Percentiles rank a stretch among this genome's conserved stretches.
phyloP scores from a whole-genome alignment of 2,113 vertebrate species.

The Zapornia atra region DNA sequence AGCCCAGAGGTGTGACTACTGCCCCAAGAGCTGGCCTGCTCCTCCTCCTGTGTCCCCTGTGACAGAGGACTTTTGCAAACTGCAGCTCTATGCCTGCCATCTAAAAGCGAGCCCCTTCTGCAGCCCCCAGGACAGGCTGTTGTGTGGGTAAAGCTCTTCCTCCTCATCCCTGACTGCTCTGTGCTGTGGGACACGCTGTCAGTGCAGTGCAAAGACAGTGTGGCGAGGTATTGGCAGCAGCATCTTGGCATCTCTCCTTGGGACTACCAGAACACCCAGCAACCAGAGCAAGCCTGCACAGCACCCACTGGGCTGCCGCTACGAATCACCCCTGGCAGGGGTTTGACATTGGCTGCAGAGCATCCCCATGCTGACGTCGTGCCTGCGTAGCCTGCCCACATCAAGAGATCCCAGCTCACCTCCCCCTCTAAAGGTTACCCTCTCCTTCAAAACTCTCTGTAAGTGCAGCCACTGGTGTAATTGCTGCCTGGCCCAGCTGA shows the following conservation, averaged over 20 bases:
- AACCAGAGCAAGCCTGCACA: not conserved
- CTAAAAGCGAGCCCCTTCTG: not conserved
- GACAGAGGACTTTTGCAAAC: not conserved
- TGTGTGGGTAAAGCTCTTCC: not conserved
- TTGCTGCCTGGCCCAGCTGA: not conserved
- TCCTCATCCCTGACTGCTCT: accelerated
- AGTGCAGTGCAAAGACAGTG: accelerated
- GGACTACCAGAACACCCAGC: not conserved
- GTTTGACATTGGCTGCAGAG: not conserved
- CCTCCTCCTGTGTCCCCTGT: not conserved
- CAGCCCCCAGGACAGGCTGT: not conserved
- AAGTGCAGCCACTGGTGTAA: not conserved
- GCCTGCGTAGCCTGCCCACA: not conserved
- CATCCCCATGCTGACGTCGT: not conserved
- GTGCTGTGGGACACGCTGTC: accelerated
- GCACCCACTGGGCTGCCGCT: accelerated
- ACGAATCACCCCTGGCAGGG: not conserved
- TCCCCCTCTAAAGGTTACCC: not conserved
- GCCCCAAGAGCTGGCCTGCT: accelerated
- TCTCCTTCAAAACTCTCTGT: not conserved
- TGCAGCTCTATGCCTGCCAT: accelerated
- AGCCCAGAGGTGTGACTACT: not conserved
- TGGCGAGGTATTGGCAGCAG: not conserved
- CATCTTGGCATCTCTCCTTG: accelerated
- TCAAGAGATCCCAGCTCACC: not conserved